Evolutionary conservation across 1,140 invertebrate genomes (phyloP), one percentile per base, ranked within the genome.

Genomic region (Papilio glaucus): DNA sequence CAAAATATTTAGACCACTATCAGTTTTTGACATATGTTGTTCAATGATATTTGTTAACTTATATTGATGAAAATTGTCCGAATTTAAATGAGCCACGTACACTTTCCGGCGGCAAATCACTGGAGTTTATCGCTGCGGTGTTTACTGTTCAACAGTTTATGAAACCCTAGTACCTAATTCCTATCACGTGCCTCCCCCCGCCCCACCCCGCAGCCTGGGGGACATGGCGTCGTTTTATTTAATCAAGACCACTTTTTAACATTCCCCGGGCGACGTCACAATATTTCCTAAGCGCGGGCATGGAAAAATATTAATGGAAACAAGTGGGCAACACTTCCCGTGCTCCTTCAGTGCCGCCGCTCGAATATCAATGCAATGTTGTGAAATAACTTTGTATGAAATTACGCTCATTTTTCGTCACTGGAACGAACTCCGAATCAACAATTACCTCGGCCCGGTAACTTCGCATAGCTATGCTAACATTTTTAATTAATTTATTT

Each of bases 181-280:
- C 68, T 62, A 79, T 83, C 87, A 87, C 86, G 87, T 85, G 67
- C 72, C 45, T 60, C 74, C 73, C 75, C 78, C 68, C 77, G 72
- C 63, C 71, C 72, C 75, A 69, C 77, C 72, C 63, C 73, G 10
- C 13, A 13, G 18, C 24, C 6, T 1, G 29, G 8, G 69, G 53
- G 78, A 77, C 78, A 74, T 76, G 77, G 82, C 85, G 85, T 85
- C 87, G 85, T 88, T 91, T 89, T 90, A 89, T 91, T 91, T 88
- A 89, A 91, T 89, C 88, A 91, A 85, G 83, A 82, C 81, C 81
- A 89, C 89, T 90, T 90, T 91, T 91, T 90, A 88, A 88, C 82
- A 90, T 91, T 91, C 89, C 76, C 74, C 67, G 69, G 72, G 78
- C 82, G 83, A 76, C 75, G 75, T 78, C 82, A 85, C 85, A 85